These are phyloP conservation scores for Eristalis arbustorum DNA, from an alignment of 2,888 invertebrate genomes.

Conservation along the genomic window DNA sequence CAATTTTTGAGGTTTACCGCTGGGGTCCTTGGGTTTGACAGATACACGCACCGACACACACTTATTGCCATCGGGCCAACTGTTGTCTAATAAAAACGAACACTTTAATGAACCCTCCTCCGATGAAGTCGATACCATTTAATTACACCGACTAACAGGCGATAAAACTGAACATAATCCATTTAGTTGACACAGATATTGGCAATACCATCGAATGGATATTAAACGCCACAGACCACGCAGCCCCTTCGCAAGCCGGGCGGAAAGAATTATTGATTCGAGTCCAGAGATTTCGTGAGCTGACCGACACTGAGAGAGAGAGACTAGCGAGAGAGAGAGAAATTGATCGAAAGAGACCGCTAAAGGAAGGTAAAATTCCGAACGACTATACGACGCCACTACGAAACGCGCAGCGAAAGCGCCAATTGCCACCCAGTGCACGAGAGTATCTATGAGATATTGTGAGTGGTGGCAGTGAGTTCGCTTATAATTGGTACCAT, in stretches of 20 bases:
- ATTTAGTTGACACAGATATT: slow-evolving; percentile 68
- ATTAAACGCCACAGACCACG: not conserved
- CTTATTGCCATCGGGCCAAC: not conserved
- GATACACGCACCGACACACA: not conserved
- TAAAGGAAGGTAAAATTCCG: not conserved
- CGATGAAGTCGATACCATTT: slow-evolving; percentile 45
- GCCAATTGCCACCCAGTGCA: slow-evolving; percentile 36
- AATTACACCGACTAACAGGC: slow-evolving; percentile 62
- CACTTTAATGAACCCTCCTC: slow-evolving; percentile 7
- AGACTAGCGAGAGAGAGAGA: not conserved
- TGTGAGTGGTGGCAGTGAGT: slow-evolving; percentile 49
- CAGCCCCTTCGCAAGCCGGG: slow-evolving; percentile 1
- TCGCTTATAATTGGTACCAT: slow-evolving; percentile 65
- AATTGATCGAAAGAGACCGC: not conserved
- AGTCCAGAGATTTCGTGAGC: not conserved
- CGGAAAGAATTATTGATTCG: slow-evolving; percentile 4
- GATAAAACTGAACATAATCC: slow-evolving; percentile 65
- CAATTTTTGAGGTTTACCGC: not conserved
- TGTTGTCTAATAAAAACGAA: slow-evolving; percentile 16
- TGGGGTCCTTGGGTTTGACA: not conserved
- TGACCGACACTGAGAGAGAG: no score
- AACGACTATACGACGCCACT: slow-evolving; percentile 8
- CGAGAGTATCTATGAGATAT: slow-evolving; percentile 41
- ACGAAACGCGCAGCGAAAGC: slow-evolving; percentile 25
- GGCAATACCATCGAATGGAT: not conserved